Evolutionary conservation across 2,113 vertebrate genomes (phyloP).

Genomic region (Alethe diademata): DNA sequence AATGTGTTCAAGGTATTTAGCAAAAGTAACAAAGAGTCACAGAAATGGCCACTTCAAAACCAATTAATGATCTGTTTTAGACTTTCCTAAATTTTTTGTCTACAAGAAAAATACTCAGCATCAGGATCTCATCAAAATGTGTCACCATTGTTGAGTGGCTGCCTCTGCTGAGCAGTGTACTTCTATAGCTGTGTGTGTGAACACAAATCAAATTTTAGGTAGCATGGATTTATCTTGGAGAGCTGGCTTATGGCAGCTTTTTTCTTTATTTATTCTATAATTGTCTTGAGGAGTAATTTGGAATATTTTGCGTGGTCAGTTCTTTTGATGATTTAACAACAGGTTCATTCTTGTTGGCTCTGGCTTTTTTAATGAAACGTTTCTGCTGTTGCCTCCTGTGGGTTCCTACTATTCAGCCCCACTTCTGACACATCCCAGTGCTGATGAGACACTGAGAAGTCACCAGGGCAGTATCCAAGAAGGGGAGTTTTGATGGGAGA

Average conservation of each 20-base stretch:
- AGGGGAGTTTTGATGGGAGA: neutral
- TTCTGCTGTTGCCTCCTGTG: neutral
- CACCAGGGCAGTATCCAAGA: neutral
- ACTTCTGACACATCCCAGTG: neutral
- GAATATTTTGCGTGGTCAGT: neutral
- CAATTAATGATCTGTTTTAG: neutral
- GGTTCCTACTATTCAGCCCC: neutral
- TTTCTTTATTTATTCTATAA: neutral
- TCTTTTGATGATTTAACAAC: neutral
- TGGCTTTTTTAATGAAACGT: neutral
- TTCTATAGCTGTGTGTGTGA: neutral
- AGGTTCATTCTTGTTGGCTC: rapidly evolving
- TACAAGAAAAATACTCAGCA: rapidly evolving
- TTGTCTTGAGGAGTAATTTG: neutral
- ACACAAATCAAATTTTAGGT: neutral
- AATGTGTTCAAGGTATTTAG: neutral
- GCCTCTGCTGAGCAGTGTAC: neutral
- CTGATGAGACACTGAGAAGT: neutral
- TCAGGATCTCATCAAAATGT: neutral
- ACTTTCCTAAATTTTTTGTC: neutral
- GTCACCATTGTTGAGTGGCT: neutral
- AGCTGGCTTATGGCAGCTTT: neutral
- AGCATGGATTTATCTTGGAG: neutral
- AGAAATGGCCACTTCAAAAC: neutral
- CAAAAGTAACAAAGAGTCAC: neutral